Evolutionary conservation across 2,888 invertebrate genomes (phyloP).

Genomic region (Rhagonycha lutea): DNA sequence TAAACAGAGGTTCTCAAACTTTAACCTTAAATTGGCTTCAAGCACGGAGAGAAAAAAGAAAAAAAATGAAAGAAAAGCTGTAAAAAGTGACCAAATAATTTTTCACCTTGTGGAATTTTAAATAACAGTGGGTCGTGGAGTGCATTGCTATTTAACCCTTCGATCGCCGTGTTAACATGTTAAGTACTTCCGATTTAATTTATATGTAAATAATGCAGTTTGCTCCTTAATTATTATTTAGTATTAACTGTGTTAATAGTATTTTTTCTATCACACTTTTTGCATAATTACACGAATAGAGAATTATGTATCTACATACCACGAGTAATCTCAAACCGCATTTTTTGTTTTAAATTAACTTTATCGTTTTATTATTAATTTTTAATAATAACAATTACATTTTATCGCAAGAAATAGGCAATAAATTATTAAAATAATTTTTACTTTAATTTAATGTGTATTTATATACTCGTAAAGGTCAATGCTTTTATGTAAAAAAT

Average conservation of each 20-base stretch:
- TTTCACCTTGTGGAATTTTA: not conserved
- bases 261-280: conserved; percentile 8
- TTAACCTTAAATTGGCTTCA: not conserved
- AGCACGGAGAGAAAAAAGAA: not conserved
- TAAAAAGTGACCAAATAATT: not conserved
- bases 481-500: conserved; percentile 20
- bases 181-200: not conserved
- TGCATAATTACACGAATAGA: not conserved
- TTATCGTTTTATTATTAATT: not conserved
- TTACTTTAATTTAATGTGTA: not conserved
- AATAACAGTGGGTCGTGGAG: not conserved
- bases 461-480: conserved; percentile 11
- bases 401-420: not conserved
- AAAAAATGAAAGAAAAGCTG: not conserved
- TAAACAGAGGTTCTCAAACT: not conserved
- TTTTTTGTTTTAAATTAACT: not conserved
- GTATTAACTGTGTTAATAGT: not conserved
- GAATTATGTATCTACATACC: not conserved
- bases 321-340: not conserved
- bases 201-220: not conserved
- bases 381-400: not conserved
- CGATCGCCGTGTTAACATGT: not conserved
- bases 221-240: not conserved
- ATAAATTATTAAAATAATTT: not conserved
- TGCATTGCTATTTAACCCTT: not conserved